phyloP scores from a whole-genome alignment of 1,140 invertebrate genomes.

The Teleogryllus occipitalis region DNA sequence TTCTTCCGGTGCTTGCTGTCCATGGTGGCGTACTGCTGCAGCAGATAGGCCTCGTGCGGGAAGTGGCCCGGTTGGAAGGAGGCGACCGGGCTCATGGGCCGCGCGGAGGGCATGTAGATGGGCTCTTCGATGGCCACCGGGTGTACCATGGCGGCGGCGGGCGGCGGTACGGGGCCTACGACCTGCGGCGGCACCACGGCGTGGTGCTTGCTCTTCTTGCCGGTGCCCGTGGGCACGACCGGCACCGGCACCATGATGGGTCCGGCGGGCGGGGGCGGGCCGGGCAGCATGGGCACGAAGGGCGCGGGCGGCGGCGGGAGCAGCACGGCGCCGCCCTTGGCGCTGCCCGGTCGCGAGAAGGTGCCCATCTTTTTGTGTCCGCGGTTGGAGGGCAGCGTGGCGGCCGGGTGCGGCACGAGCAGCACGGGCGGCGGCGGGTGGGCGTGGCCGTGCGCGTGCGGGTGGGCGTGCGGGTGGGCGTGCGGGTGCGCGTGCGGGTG shows the following conservation, averaged over 20 bases:
- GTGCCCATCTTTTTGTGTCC: slow-evolving; percentile 27
- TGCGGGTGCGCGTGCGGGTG: slow-evolving; percentile 29
- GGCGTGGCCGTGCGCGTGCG: slow-evolving; percentile 10
- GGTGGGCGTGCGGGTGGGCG: slow-evolving; percentile 27
- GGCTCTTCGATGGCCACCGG: slow-evolving; percentile 43
- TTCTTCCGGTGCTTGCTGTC: slow-evolving; percentile 32
- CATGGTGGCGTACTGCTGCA: slow-evolving; percentile 48
- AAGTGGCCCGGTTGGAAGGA: slow-evolving; percentile 53
- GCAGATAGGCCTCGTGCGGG: slow-evolving; percentile 50
- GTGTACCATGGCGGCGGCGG: neutral
- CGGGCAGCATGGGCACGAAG: slow-evolving; percentile 25
- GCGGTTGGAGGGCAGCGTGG: slow-evolving; percentile 30
- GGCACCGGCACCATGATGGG: slow-evolving; percentile 9
- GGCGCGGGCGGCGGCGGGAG: slow-evolving; percentile 8
- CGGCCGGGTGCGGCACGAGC: slow-evolving; percentile 30
- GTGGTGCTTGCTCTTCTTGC: slow-evolving; percentile 17
- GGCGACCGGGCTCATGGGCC: slow-evolving; percentile 48
- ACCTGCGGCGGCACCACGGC: slow-evolving; percentile 27
- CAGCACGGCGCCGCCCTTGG: neutral
- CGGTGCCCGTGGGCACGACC: slow-evolving; percentile 20
- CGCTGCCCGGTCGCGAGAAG: slow-evolving; percentile 30
- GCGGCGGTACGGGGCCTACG: slow-evolving; percentile 29
- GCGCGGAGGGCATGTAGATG: slow-evolving; percentile 49
- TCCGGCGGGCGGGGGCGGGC: slow-evolving; percentile 16
- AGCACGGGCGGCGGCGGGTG: slow-evolving; percentile 28